Percentiles rank a stretch among this genome's conserved stretches.
phyloP scores from a whole-genome alignment of 2,797 vertebrate genomes.

The Takifugu ocellatus region DNA sequence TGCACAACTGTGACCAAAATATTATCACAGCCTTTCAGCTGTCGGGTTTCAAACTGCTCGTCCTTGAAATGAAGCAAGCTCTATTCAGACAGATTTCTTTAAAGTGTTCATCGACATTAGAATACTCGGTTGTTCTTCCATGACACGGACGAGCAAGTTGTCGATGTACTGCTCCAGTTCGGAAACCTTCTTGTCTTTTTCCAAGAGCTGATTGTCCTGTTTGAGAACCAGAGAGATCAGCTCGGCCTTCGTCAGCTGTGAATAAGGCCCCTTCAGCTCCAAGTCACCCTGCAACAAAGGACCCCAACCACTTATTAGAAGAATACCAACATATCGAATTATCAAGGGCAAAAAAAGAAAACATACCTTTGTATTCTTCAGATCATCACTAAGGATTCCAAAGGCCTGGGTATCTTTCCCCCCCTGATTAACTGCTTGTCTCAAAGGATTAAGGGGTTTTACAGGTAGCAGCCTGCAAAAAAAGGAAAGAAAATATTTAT shows the following conservation, averaged over 20 bases:
- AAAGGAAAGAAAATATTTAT: not conserved
- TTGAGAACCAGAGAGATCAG: conserved; percentile 86
- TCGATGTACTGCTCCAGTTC: conserved; percentile 94
- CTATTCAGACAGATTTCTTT: conserved; percentile 43
- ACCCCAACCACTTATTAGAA: not conserved
- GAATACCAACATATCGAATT: not conserved
- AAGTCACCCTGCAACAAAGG: conserved; percentile 26
- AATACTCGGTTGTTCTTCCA: conserved; percentile 90
- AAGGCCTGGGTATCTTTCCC: conserved; percentile 35
- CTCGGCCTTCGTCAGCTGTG: conserved; percentile 87
- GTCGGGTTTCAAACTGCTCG: not conserved
- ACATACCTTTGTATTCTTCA: conserved; percentile 58
- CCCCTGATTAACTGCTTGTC: conserved; percentile 56
- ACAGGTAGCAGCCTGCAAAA: conserved; percentile 86
- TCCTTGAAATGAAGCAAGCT: not conserved
- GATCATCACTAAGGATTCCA: conserved; percentile 27
- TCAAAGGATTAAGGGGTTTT: conserved; percentile 83
- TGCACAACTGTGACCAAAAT: conserved; percentile 1
- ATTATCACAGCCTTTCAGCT: too few relatives aligned
- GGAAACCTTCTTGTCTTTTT: conserved; percentile 81
- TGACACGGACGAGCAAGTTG: conserved; percentile 88
- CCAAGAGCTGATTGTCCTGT: conserved; percentile 82
- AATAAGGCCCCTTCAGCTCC: conserved; percentile 74
- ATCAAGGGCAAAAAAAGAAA: not conserved
- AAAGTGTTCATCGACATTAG: conserved; percentile 72